Conservation (phyloP, 2,113 vertebrate species). For the Emydura subglobosa region DNA sequence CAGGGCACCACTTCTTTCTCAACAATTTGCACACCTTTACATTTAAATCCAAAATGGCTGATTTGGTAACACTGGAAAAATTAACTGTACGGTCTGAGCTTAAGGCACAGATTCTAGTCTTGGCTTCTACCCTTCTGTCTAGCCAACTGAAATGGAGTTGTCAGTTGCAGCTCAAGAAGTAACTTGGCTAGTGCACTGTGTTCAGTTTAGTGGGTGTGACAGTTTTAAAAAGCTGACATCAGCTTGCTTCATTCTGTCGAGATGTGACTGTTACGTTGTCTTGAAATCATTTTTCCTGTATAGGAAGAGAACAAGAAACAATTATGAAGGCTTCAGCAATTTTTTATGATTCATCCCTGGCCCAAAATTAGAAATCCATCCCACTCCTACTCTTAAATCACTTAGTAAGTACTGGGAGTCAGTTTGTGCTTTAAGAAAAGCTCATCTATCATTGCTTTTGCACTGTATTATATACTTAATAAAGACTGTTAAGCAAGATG, state of each 20-base stretch:
- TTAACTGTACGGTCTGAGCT: neutral
- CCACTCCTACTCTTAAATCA: neutral
- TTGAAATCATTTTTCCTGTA: neutral
- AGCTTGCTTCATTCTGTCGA: neutral
- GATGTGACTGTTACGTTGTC: neutral
- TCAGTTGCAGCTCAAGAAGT: neutral
- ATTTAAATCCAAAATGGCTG: neutral
- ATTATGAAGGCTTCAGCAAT: neutral
- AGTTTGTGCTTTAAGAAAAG: neutral
- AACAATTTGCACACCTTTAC: neutral
- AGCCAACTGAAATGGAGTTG: neutral
- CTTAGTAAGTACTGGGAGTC: neutral
- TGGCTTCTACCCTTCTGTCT: neutral
- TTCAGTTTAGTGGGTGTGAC: neutral
- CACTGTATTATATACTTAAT: neutral
- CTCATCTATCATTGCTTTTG: neutral
- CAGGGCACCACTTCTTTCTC: neutral
- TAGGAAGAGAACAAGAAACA: neutral
- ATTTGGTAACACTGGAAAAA: neutral
- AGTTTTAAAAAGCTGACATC: neutral
- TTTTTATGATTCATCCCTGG: neutral
- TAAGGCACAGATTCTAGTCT: neutral
- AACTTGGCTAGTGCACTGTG: fast-evolving
- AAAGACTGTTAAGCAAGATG: neutral
- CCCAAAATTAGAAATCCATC: neutral